A percentile compares a stretch with the other conserved stretches of the same genome.
Conservation (phyloP, 2,797 vertebrate genomes). For the Bucorvus abyssinicus region DNA sequence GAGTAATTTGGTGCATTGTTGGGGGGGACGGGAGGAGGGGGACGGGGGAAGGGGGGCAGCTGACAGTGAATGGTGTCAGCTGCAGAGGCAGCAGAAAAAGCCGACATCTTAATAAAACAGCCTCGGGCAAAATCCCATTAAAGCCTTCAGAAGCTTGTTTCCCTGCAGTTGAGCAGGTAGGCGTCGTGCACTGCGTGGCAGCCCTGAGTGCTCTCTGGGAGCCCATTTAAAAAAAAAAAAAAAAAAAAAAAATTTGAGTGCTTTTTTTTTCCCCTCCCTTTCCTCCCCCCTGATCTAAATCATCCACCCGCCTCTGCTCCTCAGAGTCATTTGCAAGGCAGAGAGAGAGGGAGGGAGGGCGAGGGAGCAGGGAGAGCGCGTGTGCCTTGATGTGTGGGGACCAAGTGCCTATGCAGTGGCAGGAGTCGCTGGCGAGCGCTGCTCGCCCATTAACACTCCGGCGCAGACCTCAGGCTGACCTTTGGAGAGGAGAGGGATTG, state of each 20-base stretch:
- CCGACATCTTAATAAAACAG: constrained; percentile 99
- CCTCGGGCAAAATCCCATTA: constrained; percentile 99
- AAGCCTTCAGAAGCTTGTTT: constrained; percentile 99
- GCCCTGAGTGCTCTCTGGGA: constrained; percentile 84
- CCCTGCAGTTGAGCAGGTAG: constrained; percentile 98
- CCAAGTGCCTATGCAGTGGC: constrained; percentile 62
- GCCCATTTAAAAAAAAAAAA: constrained; percentile 79
- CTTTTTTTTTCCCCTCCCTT: neutral
- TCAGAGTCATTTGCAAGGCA: constrained; percentile 85
- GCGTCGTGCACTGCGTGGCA: constrained; percentile 78
- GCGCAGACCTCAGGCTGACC: constrained; percentile 81
- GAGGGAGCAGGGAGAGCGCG: neutral
- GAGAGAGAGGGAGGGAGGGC: constrained; percentile 65
- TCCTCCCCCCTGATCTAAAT: constrained; percentile 35
- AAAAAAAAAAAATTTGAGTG: constrained; percentile 59
- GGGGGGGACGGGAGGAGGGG: constrained; percentile 77
- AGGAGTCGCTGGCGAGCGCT: constrained; percentile 45
- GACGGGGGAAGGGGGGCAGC: constrained; percentile 84
- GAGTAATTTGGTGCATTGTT: constrained; percentile 84
- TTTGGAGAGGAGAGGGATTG: constrained; percentile 70
- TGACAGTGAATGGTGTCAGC: constrained; percentile 97
- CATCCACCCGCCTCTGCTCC: constrained; percentile 76
- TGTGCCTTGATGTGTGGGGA: constrained; percentile 79
- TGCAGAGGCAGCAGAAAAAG: constrained; percentile 99
- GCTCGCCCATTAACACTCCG: constrained; percentile 75